Evolutionary conservation across 2,888 invertebrate species (phyloP), one percentile per base, ranked within the genome.

Genomic region (Heliconius cydno): DNA sequence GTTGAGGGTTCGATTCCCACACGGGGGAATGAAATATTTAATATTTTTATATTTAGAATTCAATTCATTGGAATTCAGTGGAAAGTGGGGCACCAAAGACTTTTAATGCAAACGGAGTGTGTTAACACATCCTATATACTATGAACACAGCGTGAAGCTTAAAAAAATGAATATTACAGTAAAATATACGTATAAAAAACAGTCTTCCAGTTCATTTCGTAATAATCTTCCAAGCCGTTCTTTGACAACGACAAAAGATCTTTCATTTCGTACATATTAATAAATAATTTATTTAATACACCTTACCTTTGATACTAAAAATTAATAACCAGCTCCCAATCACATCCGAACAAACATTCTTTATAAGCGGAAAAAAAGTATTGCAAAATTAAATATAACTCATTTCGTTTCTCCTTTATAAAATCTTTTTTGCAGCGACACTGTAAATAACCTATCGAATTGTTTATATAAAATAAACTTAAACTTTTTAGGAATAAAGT

Each of bases 341-440:
- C 72, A 76, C 80, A 81, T 83, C 80, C 80, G 83, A 85, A 85
- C 89, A 90, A 88, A 88, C 85, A 84, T 84, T 84, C 84, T 85
- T 85, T 81, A 80, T 82, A 83, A 84, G 81, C 85, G 87, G 87
- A 86, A 87, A 88, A 88, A 86, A 88, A 86, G 86, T 86, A 88
- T 86, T 83, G 81, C 85, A 84, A 90, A 91, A 91, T 91, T 90
- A 90, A 91, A 92, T 90, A 89, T 88, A 91, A 90, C 88, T 92
- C 91, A 92, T 93, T 92, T 90, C 88, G 83, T 84, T 87, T 88
- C 87, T 90, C 88, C 87, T 92, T 92, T 91, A 89, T 88, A 85
- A 86, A 88, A 88, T 88, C 89, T 89, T 88, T 90, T 91, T 89
- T 88, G 81, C 79, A 80, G 84, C 85, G 85, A 85, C 85, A 87